Percentiles rank a stretch among this genome's conserved stretches.
Conservation (phyloP, 2,797 vertebrate species). For the Eptatretus atami region DNA sequence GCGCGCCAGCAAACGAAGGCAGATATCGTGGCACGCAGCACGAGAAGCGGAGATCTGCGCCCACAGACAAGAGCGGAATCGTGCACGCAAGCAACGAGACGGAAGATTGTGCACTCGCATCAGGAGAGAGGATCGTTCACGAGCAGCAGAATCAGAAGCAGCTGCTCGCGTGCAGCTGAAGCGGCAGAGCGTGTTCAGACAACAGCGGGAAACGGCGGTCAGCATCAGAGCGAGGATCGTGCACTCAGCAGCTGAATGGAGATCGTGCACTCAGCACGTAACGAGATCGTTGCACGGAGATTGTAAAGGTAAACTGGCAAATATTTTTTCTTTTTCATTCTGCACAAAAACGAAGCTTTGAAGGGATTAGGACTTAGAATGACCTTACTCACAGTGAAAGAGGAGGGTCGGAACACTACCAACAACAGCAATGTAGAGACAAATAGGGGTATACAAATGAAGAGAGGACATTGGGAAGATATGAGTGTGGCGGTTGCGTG, state of each 20-base stretch:
- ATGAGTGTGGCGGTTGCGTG: too few relatives aligned
- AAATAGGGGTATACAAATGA: too few relatives aligned
- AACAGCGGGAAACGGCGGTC: constrained; percentile 58
- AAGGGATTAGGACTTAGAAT: too few relatives aligned
- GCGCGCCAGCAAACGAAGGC: constrained; percentile 29
- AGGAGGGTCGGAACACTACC: too few relatives aligned
- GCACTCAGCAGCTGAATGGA: constrained; percentile 27
- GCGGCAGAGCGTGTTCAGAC: constrained; percentile 57
- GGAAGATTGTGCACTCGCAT: constrained; percentile 45
- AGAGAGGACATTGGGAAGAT: too few relatives aligned
- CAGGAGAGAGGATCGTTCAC: constrained; percentile 39
- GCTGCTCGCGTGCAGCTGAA: constrained; percentile 16
- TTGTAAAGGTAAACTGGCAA: constrained; percentile 54
- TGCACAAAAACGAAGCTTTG: too few relatives aligned
- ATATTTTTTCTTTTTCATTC: too few relatives aligned
- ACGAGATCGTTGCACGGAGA: constrained; percentile 38
- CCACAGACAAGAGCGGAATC: constrained; percentile 44
- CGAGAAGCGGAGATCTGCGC: constrained; percentile 47
- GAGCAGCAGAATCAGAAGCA: constrained; percentile 26
- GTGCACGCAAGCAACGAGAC: constrained; percentile 36
- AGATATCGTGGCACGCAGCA: constrained; percentile 26
- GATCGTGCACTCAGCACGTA: too few relatives aligned
- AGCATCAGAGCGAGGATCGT: constrained; percentile 52
- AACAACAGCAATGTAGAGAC: too few relatives aligned
- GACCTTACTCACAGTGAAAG: too few relatives aligned